A percentile compares a stretch with the other conserved stretches of the same genome.
phyloP scores from a whole-genome alignment of 2,888 invertebrate genomes.

The Brenthis hecate region DNA sequence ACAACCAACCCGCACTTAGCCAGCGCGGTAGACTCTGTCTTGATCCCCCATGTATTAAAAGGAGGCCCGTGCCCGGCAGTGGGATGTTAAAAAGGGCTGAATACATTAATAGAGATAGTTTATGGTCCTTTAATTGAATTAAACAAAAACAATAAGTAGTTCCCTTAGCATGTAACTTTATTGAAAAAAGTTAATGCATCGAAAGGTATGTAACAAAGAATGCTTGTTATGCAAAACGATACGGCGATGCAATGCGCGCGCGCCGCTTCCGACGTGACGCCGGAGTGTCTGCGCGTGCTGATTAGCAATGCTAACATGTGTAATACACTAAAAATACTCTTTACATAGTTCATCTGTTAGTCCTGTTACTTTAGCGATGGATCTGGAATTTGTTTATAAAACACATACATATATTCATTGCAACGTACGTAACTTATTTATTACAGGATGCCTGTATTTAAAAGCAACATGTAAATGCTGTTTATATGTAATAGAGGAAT shows the following conservation, averaged over 20 bases:
- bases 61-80: too few species aligned
- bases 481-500: not conserved
- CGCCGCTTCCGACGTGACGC: conserved; percentile 49
- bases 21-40: too few species aligned
- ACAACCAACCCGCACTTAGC: too few species aligned
- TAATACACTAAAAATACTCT: conserved; percentile 29
- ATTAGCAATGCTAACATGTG: conserved; percentile 34
- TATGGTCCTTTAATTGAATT: too few species aligned
- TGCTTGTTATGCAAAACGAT: conserved; percentile 9
- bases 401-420: not conserved
- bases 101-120: too few species aligned
- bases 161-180: too few species aligned
- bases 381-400: conserved; percentile 4
- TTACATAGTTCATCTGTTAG: conserved; percentile 5
- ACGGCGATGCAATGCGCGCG: conserved; percentile 32
- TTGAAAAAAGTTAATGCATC: not conserved
- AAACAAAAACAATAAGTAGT: too few species aligned
- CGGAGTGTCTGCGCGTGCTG: conserved; percentile 49
- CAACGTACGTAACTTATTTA: too few species aligned
- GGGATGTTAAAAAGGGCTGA: too few species aligned
- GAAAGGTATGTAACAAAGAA: not conserved
- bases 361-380: conserved; percentile 3
- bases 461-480: conserved; percentile 5
- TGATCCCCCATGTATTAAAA: too few species aligned
- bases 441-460: not conserved